Base-by-base conservation (phyloP, 2,888 invertebrate species). In the Schizaphis graminum region DNA sequence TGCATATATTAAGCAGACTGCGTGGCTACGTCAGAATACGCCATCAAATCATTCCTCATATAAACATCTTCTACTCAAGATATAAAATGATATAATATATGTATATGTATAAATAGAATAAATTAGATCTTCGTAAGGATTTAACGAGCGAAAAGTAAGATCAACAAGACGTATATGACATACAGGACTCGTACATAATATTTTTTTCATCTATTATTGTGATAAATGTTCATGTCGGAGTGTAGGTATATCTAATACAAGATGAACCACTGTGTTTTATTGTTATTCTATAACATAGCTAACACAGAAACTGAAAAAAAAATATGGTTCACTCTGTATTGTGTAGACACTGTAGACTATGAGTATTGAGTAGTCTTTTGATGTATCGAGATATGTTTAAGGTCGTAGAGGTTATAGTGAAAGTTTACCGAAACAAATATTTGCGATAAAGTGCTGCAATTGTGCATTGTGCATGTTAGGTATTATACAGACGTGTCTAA, bases 341-440 rank as follows among this genome's bases (percentile, higher is more conserved):
- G 16, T 16, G 67, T 67, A 67, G 16, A 67, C 3, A 35, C 7
- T 16, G 67, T 67, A 67, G 16, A 67, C 3, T 53, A 67, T 67
- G 7, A n/a, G 49, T 61, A 44, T 35, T n/a, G 28, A n/a, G 35
- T 53, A 21, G 87, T 53, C 87, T n/a, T 13, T 89, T 57, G 57
- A 21, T 4, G n/a, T 67, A 24, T n/a, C n/a, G 7, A 67, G n/a
- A 67, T 67, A n/a, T 67, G 16, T 67, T 35, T 67, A n/a, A 84
- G 84, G 91, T 91, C 53, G 8, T 21, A 8, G 91, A n/a, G 91
- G 91, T 91, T 28, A 91, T 56, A 91, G 91, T 56, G 91, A 91
- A 91, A 91, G 91, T 85, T 84, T 56, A 53, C 35, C 56, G 10
- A 49, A n/a, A 91, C 56, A 56, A 41, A 56, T 16, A 87, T 91